These are phyloP conservation scores for Stylophora pistillata DNA, from an alignment of 64 coral and sea anemone genomes.

Conservation along the genomic window DNA sequence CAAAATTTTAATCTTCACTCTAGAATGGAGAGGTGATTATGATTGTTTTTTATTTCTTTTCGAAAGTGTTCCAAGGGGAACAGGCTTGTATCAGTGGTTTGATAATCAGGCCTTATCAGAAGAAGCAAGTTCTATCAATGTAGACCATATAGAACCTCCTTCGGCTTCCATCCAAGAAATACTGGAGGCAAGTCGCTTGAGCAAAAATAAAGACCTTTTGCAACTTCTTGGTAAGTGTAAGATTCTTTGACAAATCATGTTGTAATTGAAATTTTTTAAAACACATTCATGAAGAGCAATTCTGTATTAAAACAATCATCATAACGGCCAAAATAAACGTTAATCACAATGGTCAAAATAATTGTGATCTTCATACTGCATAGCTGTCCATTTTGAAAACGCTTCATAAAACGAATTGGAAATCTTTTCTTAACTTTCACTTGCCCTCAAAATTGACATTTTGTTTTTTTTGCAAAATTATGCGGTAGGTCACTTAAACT, in stretches of 20 bases:
- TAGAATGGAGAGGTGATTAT: neutral
- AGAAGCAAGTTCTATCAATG: conserved; percentile 34
- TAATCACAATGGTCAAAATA: too few relatives aligned
- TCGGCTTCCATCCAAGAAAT: conserved; percentile 44
- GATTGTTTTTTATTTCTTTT: conserved; percentile 20
- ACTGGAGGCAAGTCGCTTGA: conserved; percentile 52
- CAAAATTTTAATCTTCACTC: neutral
- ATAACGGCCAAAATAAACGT: too few relatives aligned
- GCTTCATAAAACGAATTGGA: too few relatives aligned
- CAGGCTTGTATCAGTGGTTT: conserved; percentile 29
- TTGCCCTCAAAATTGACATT: too few relatives aligned
- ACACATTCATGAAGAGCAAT: too few relatives aligned
- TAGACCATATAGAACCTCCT: conserved; percentile 16
- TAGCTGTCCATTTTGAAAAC: too few relatives aligned
- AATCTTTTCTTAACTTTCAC: too few relatives aligned
- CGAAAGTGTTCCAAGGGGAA: conserved; percentile 23
- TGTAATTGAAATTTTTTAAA: neutral
- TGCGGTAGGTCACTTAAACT: neutral
- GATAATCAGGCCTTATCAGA: conserved; percentile 22
- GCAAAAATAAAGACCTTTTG: conserved; percentile 51
- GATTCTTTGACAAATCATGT: neutral
- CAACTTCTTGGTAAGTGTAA: conserved; percentile 24
- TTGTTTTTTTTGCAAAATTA: neutral
- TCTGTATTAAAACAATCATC: too few relatives aligned
- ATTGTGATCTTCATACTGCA: too few relatives aligned